These are phyloP conservation scores for Oikopleura vanhoeffeni DNA, from an alignment of 23 tunicate species.

Conservation along the genomic window DNA sequence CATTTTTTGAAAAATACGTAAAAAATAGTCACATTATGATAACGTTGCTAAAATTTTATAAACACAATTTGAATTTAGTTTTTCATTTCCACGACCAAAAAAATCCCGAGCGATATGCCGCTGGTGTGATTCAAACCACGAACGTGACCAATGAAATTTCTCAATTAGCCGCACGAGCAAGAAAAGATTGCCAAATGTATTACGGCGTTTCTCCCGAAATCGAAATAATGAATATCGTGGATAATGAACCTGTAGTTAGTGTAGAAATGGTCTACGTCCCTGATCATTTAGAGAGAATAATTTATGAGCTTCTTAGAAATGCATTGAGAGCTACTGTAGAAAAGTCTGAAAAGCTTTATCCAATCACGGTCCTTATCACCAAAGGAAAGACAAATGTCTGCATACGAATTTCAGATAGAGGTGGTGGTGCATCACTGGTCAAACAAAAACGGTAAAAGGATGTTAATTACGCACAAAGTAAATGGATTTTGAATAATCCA, in stretches of 20 bases:
- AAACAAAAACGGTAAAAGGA: background rate
- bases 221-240: background rate
- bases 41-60: too few species aligned
- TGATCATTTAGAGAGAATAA: background rate
- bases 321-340: slow-evolving; percentile 8
- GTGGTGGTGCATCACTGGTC: background rate
- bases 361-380: background rate
- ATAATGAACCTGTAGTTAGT: background rate
- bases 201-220: background rate
- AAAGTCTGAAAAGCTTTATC: background rate
- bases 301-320: background rate
- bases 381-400: background rate
- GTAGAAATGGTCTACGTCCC: background rate
- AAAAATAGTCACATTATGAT: too few species aligned
- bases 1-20: too few species aligned
- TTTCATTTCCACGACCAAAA: too few species aligned
- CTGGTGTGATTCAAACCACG: background rate
- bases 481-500: too few species aligned
- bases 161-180: background rate
- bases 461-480: too few species aligned
- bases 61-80: too few species aligned
- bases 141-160: background rate
- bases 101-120: background rate
- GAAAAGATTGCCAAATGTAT: background rate
- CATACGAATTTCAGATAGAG: background rate